Base-by-base conservation (phyloP, 1,140 invertebrate species). In the Glossosoma conforme region DNA sequence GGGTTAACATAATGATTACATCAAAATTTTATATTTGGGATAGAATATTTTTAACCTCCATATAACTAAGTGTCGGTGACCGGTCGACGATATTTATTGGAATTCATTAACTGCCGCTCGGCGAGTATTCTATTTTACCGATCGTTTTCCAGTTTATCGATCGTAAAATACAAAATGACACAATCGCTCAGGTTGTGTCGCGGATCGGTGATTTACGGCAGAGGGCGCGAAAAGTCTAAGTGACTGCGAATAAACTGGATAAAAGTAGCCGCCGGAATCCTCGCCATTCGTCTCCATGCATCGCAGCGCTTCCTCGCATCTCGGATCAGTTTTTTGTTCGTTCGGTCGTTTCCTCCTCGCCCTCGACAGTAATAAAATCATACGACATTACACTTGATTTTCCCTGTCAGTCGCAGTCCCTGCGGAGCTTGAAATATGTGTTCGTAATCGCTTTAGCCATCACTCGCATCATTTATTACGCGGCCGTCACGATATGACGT, bases 221-320 rank as follows among this genome's bases (percentile, higher is more conserved):
- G 48, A 19, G 15, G 38, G 20, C 22, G 40, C 28, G 40, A 24
- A 36, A 45, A 32, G 25, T 42, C 41, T 52, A 52, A 52, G 43
- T 44, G 50, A 52, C 50, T 52, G 50, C 32, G 43, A 52, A 46
- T 46, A 44, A 28, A 52, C 50, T 45, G 42, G 50, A 52, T 52
- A 52, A 45, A 46, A 40, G 50, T 42, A 45, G 30, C 42, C 38
- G 19, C 19, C 43, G 33, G 37, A 42, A 43, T 43, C 30, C 49
- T 20, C 13, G 42, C 49, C 25, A 52, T 52, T 52, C 44, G 49
- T 52, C 49, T 44, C 37, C 17, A 11, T 13, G 8, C 28, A 33
- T 33, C n/a, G 15, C 25, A 19, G 40, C 14, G 25, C 15, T 33
- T 46, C 44, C 22, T 24, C 17, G 9, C 5, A 14, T 21, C 18